These are phyloP conservation scores for Globia sparganii DNA, from an alignment of 2,888 invertebrate species.

Conservation along the genomic window DNA sequence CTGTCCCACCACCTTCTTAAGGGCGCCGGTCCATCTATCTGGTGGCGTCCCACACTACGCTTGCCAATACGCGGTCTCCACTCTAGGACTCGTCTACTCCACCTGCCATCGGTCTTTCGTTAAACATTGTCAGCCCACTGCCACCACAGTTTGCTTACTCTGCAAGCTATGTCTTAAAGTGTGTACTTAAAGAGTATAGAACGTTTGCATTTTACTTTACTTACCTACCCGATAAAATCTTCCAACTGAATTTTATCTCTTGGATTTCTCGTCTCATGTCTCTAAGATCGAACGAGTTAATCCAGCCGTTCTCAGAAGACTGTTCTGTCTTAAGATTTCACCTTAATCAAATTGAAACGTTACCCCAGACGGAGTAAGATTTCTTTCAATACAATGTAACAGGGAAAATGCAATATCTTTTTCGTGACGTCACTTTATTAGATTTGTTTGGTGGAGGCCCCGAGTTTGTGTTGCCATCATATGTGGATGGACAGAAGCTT, in stretches of 20 bases:
- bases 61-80: too few species aligned
- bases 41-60: too few species aligned
- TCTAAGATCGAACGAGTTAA: constrained; percentile 17
- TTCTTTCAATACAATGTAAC: constrained; percentile 60
- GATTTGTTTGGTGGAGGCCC: constrained; percentile 65
- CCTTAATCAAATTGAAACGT: constrained; percentile 64
- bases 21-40: too few species aligned
- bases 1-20: too few species aligned
- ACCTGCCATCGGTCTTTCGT: too few species aligned
- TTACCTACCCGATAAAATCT: neutral
- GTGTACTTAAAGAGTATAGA: too few species aligned
- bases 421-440: constrained; percentile 67
- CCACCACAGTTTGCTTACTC: too few species aligned
- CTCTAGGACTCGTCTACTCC: too few species aligned
- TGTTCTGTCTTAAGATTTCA: constrained; percentile 36
- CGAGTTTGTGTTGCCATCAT: constrained; percentile 16
- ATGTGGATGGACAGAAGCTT: constrained; percentile 8
- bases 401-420: constrained; percentile 65
- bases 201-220: neutral
- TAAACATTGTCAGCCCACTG: too few species aligned
- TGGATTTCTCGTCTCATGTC: neutral
- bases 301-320: constrained; percentile 16
- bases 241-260: neutral
- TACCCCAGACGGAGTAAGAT: constrained; percentile 59
- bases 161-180: too few species aligned